Conservation (phyloP, 2,113 vertebrate genomes). For the Ammodramus savannarum region DNA sequence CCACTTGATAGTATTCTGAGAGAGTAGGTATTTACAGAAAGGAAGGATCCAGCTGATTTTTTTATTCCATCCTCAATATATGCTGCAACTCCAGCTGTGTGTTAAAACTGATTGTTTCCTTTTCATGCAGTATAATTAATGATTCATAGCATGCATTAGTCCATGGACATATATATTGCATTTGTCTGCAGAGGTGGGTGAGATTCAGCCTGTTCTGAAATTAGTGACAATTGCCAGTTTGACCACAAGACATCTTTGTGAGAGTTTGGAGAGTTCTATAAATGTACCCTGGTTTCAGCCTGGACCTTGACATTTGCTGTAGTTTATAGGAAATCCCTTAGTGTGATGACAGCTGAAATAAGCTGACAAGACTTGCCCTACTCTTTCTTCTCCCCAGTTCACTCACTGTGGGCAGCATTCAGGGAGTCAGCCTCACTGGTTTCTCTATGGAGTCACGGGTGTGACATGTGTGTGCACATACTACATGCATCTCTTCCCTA, state of each 20-base stretch:
- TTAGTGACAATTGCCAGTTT: background rate
- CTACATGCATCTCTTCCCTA: background rate
- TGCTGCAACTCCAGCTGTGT: background rate
- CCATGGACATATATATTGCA: background rate
- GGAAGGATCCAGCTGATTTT: background rate
- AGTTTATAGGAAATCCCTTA: background rate
- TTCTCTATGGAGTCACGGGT: background rate
- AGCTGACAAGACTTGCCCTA: background rate
- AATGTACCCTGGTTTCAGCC: background rate
- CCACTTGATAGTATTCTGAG: background rate
- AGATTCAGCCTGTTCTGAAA: background rate
- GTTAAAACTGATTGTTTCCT: background rate
- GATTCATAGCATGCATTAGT: background rate
- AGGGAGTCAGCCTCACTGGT: background rate
- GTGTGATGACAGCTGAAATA: background rate
- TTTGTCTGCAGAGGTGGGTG: background rate
- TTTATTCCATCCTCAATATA: background rate
- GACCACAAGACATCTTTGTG: background rate
- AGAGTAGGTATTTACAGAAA: background rate
- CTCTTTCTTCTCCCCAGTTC: background rate
- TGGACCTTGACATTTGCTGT: background rate
- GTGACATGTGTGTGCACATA: rapidly evolving
- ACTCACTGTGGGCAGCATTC: background rate
- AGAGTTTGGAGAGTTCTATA: background rate
- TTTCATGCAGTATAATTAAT: background rate